Conservation (phyloP, 2,888 invertebrate species). For the Temnothorax unifasciatus region DNA sequence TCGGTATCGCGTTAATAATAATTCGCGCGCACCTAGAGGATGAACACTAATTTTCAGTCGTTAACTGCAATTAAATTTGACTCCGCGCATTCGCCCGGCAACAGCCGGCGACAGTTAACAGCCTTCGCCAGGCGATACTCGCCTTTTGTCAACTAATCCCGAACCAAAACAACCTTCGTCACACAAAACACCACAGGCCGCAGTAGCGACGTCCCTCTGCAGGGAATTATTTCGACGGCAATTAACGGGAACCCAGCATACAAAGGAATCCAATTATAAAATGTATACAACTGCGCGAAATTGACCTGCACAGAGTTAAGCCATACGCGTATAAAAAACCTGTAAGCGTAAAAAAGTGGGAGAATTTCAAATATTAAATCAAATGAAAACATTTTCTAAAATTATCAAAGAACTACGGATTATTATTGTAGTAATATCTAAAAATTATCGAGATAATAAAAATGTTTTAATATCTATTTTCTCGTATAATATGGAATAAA, state of each 20-base stretch:
- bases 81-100: conserved; percentile 59
- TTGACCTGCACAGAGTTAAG: not conserved
- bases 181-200: conserved; percentile 23
- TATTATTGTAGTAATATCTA: not conserved
- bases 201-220: conserved; percentile 18
- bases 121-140: conserved; percentile 44
- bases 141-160: conserved; percentile 53
- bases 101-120: conserved; percentile 45
- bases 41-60: conserved; percentile 72
- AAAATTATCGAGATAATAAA: not conserved
- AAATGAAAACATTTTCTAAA: not conserved
- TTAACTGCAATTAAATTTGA: conserved; percentile 77
- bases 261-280: conserved; percentile 41
- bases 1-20: conserved; percentile 76
- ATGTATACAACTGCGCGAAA: not conserved
- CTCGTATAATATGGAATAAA: not conserved
- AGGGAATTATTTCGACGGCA: conserved; percentile 45
- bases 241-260: conserved; percentile 37
- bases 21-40: conserved; percentile 69
- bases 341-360: not conserved
- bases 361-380: conserved; percentile 18
- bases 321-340: not conserved
- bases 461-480: not conserved
- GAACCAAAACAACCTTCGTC: conserved; percentile 36
- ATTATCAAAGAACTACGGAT: not conserved